phyloP scores from a whole-genome alignment of 2,113 vertebrate species.

The Pantherophis guttatus region DNA sequence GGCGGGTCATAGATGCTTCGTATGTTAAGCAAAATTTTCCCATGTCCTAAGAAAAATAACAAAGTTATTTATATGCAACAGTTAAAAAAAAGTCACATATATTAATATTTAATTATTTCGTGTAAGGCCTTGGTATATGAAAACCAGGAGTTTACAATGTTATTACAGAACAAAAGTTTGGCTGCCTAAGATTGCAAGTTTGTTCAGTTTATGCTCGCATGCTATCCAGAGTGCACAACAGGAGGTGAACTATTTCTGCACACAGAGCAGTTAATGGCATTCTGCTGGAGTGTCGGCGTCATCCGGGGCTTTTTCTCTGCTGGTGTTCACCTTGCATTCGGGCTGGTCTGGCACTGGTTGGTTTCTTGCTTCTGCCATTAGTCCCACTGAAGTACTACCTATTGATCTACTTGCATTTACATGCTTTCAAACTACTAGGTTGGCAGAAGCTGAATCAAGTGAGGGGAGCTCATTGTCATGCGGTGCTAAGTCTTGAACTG shows the following conservation, averaged over 20 bases:
- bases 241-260: neutral
- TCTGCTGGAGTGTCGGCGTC: neutral
- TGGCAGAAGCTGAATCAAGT: neutral
- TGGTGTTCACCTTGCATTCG: neutral
- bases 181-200: neutral
- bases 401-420: neutral
- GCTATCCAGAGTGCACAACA: neutral
- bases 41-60: slow-evolving; percentile 76
- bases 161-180: neutral
- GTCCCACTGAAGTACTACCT: neutral
- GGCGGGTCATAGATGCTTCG: slow-evolving; percentile 96
- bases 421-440: neutral
- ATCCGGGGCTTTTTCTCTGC: neutral
- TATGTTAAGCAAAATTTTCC: slow-evolving; percentile 93
- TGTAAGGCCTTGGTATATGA: neutral
- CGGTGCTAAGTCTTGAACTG: neutral
- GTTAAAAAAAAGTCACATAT: neutral
- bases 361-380: neutral
- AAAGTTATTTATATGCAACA: neutral
- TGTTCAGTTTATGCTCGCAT: neutral
- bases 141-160: neutral
- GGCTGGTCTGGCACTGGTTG: neutral
- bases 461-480: neutral
- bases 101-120: neutral
- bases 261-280: neutral